Base-by-base conservation (phyloP, 2,797 vertebrate species). In the Muscicapa comitata region DNA sequence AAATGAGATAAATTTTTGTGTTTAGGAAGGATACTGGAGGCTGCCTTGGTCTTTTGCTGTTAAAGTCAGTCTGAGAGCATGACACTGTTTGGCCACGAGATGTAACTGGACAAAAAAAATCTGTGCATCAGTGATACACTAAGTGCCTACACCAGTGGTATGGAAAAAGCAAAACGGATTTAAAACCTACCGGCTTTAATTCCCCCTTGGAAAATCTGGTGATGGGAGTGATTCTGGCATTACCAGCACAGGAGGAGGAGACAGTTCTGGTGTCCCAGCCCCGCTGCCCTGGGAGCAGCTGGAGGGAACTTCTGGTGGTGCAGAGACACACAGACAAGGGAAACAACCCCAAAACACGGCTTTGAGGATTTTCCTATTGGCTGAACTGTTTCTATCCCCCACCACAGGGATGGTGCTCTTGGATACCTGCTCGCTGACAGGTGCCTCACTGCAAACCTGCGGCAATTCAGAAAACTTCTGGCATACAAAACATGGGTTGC, bases 111-210 rank as follows among this genome's bases (percentile, higher is more conserved):
- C 74, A 48, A 74, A 48, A 82, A 80, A 80, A 63, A 86, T 54
- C 72, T 83, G 71, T 75, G 88, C 3, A 17, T 87, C 94, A 83
- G 88, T 53, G 93, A 93, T 93, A 96, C 95, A 95, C 92, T 91
- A 97, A 97, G 96, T 97, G 97, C 96, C 97, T 97, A 55, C 4
- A 25, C 91, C 92, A 95, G 90, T 15, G 31, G 65, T 72, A 70
- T 82, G 33, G 7, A 53, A 68, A 37, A 54, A 47, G 19, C 57
- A 55, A 74, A 74, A 29, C 0, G 18, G 55, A 78, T 87, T 90
- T n/a, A 55, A 87, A 91, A 82, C 66, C 29, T 65, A 10, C 61
- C 0, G 0, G 50, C 72, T 95, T 86, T 77, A 57, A 62, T 40
- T 19, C 51, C 37, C 10, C 14, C 31, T 70, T 86, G 83, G 76